A percentile compares a stretch with the other conserved stretches of the same genome.
phyloP scores from a whole-genome alignment of 1,140 invertebrate genomes.

The Dryas iulia region DNA sequence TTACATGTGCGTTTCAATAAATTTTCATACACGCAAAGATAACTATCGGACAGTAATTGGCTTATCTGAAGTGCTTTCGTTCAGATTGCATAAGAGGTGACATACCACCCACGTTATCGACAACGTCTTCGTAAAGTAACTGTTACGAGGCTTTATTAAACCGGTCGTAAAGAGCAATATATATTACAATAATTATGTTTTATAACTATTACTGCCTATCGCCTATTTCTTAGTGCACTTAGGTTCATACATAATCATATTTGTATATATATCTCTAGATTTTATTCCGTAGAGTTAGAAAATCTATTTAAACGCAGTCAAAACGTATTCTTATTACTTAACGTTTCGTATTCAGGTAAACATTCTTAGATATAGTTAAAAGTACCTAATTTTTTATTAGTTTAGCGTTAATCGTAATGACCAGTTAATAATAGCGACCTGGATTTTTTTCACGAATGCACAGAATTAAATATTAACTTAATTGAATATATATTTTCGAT shows the following conservation, averaged over 20 bases:
- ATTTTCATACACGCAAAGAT: conserved; percentile 21
- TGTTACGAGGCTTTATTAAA: conserved; percentile 27
- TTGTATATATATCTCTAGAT: not conserved
- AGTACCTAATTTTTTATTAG: too few relatives aligned
- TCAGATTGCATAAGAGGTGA: conserved; percentile 34
- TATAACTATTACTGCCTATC: not conserved
- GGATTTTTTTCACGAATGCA: too few relatives aligned
- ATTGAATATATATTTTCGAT: too few relatives aligned
- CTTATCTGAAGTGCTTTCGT: conserved; percentile 34
- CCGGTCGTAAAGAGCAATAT: conserved; percentile 26
- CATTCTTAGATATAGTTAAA: too few relatives aligned
- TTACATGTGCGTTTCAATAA: conserved; percentile 11
- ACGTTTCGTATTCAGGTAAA: too few relatives aligned
- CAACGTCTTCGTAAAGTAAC: conserved; percentile 24
- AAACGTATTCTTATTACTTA: too few relatives aligned
- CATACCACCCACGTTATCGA: conserved; percentile 36
- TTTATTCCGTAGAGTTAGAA: too few relatives aligned
- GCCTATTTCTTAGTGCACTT: not conserved
- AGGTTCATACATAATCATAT: not conserved
- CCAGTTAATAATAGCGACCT: too few relatives aligned
- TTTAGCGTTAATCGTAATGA: too few relatives aligned
- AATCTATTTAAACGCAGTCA: too few relatives aligned
- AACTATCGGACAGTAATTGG: conserved; percentile 37
- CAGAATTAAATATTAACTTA: too few relatives aligned
- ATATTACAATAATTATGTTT: conserved; percentile 23